Evolutionary conservation across 2,113 vertebrate genomes (phyloP).

Genomic region (Malaclemys terrapin): DNA sequence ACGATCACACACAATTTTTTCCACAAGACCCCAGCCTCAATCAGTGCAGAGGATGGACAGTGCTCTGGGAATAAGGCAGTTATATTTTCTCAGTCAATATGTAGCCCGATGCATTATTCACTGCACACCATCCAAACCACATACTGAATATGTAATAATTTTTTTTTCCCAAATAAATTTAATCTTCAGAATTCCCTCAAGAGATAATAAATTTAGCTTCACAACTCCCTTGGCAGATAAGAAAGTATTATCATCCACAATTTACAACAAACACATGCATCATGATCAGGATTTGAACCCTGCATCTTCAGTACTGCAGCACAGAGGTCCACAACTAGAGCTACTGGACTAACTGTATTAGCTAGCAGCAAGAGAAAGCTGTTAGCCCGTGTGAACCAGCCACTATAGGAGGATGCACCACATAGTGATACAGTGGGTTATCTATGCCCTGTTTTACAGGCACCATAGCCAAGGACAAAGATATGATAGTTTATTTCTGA

Average conservation of each 20-base stretch:
- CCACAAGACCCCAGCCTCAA: neutral
- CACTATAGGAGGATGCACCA: neutral
- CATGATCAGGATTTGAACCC: neutral
- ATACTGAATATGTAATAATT: too few relatives aligned
- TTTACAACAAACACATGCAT: neutral
- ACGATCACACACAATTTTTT: neutral
- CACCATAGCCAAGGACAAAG: neutral
- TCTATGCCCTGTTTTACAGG: neutral
- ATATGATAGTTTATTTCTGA: neutral
- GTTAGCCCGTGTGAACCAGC: neutral
- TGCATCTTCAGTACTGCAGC: neutral
- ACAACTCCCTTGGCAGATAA: neutral
- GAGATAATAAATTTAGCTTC: neutral
- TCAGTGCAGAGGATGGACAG: neutral
- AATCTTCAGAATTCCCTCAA: neutral
- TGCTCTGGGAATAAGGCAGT: too few relatives aligned
- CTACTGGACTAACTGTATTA: neutral
- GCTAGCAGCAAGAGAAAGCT: neutral
- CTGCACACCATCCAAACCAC: too few relatives aligned
- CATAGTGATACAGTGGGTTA: neutral
- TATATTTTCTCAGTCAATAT: too few relatives aligned
- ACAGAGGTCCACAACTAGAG: fast-evolving
- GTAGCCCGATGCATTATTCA: too few relatives aligned
- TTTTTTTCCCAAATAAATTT: too few relatives aligned
- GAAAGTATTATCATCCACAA: neutral